Conservation (phyloP, 2,797 vertebrate genomes). For the Micromesistius poutassou region DNA sequence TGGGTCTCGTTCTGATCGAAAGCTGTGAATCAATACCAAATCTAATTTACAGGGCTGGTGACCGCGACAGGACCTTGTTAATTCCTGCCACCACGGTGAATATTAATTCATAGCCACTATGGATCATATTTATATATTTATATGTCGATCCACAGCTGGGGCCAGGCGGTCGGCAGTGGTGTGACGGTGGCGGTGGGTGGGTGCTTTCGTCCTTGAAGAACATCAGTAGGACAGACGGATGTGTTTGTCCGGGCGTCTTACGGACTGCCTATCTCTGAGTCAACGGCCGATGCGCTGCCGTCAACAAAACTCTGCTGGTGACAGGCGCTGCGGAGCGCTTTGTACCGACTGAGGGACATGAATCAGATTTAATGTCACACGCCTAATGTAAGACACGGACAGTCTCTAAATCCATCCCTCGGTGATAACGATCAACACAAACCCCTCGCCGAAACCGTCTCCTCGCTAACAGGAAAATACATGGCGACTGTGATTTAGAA, state of each 20-base stretch:
- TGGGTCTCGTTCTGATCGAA: slow-evolving; percentile 36
- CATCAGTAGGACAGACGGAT: slow-evolving; percentile 51
- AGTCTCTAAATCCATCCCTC: neutral
- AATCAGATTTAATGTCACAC: slow-evolving; percentile 54
- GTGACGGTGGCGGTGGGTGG: slow-evolving; percentile 22
- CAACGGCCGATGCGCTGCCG: slow-evolving; percentile 34
- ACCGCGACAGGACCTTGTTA: slow-evolving; percentile 60
- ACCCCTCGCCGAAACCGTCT: too few relatives aligned
- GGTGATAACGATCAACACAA: neutral
- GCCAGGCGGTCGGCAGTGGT: neutral
- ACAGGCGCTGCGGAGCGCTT: slow-evolving; percentile 59
- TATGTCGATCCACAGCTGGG: neutral
- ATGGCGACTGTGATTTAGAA: neutral
- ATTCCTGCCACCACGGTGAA: slow-evolving; percentile 51
- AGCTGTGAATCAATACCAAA: slow-evolving; percentile 65
- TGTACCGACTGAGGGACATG: slow-evolving; percentile 45
- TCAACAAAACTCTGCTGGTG: slow-evolving; percentile 57
- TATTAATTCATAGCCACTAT: slow-evolving; percentile 29
- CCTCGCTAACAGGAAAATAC: neutral
- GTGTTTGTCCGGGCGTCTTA: slow-evolving; percentile 50
- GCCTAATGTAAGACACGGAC: neutral
- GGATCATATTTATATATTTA: slow-evolving; percentile 13
- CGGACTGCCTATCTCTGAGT: slow-evolving; percentile 55
- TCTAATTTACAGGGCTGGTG: slow-evolving; percentile 65
- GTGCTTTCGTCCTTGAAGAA: slow-evolving; percentile 65